Base-by-base conservation (phyloP, 2,113 vertebrate genomes). In the Tauraco erythrolophus region DNA sequence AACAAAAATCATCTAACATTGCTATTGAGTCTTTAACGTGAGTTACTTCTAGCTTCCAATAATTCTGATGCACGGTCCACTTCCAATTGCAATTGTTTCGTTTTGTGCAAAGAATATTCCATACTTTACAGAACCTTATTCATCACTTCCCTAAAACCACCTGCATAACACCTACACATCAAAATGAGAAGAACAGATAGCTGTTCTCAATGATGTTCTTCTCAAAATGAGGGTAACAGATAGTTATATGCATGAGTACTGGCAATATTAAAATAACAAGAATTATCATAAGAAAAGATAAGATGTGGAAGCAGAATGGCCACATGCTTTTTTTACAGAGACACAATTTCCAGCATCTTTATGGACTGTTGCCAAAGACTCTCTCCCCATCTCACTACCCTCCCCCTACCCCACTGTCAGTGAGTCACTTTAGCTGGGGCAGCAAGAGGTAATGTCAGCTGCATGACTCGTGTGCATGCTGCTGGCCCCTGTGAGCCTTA, bases 201-300 rank as follows among this genome's bases (percentile, higher is more conserved):
- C n/a, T n/a, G n/a, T n/a, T n/a, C n/a, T n/a, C n/a, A n/a, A n/a
- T n/a, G n/a, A n/a, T n/a, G n/a, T n/a, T n/a, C n/a, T n/a, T n/a
- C n/a, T n/a, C n/a, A n/a, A n/a, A n/a, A n/a, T n/a, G n/a, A n/a
- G n/a, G n/a, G n/a, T n/a, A n/a, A n/a, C n/a, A n/a, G n/a, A n/a
- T n/a, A n/a, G n/a, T n/a, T n/a, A n/a, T n/a, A 75, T 6, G 13
- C 7, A n/a, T 2, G 0, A 74, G 16, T 53, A 68, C 7, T 6
- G 75, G 3, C 1, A 7, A 39, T 64, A 68, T 58, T 39, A 71
- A 68, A 93, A 54, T 21, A 86, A 8, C 21, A 43, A 50, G 31
- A 77, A 86, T 4, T 1, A 62, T 71, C 22, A 31, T 17, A 60
- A 56, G 51, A 37, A 68, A 88, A 72, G 1, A 17, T 46, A 66